Evolutionary conservation across 2,113 vertebrate species (phyloP).

Genomic region (Melanerpes formicivorus): DNA sequence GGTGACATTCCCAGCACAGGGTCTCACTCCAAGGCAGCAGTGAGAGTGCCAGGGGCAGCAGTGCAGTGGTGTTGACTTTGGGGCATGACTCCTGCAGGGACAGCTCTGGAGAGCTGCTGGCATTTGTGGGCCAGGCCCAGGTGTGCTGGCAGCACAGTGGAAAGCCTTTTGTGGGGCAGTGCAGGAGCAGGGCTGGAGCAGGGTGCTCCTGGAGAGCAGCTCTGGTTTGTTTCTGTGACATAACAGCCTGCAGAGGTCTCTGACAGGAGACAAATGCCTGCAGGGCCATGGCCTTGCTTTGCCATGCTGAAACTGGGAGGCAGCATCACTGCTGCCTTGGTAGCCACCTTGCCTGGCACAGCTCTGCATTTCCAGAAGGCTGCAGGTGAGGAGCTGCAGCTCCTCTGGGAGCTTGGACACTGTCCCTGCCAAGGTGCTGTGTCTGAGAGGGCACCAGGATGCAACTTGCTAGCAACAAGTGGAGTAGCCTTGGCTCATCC

Average conservation of each 20-base stretch:
- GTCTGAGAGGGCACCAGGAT: not conserved
- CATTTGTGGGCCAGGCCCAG: not conserved
- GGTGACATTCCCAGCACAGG: not conserved
- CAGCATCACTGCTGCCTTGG: not conserved
- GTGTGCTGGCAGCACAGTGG: not conserved
- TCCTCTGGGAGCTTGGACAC: not conserved
- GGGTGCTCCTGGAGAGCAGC: not conserved
- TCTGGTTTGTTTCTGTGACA: not conserved
- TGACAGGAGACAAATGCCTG: fast-evolving
- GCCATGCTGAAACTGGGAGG: not conserved
- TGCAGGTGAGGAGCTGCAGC: not conserved
- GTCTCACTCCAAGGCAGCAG: not conserved
- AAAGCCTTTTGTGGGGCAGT: not conserved
- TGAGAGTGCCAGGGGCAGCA: not conserved
- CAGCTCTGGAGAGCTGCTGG: not conserved
- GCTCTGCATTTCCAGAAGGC: not conserved
- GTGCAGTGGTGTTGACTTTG: not conserved
- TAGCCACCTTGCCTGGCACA: not conserved
- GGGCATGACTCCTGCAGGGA: fast-evolving
- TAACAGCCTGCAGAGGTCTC: not conserved
- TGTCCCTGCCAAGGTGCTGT: not conserved
- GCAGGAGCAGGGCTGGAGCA: not conserved
- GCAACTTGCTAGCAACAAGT: not conserved
- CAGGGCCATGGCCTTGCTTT: not conserved
- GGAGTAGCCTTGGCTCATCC: not conserved